Conservation (phyloP, 1,140 invertebrate species). For the Vanessa atalanta region DNA sequence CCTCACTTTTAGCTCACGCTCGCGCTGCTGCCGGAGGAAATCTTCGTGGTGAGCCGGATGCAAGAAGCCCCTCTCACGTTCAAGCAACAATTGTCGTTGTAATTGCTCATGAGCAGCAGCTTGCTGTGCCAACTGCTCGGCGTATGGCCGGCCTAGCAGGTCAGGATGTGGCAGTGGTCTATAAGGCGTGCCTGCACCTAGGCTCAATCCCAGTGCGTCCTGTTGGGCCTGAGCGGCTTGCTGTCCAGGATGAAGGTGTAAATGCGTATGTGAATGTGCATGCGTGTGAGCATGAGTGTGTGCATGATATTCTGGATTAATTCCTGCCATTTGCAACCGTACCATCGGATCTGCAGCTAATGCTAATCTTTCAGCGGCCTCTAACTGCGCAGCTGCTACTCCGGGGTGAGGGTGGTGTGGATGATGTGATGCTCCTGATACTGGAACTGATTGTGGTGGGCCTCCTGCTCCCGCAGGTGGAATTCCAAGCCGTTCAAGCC, state of each 20-base stretch:
- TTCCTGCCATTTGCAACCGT: conserved; percentile 92
- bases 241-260: conserved; percentile 92
- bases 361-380: conserved; percentile 77
- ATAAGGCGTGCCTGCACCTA: conserved; percentile 70
- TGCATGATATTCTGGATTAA: conserved; percentile 89
- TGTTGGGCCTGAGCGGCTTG: conserved; percentile 88
- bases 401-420: conserved; percentile 81
- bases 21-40: conserved; percentile 89
- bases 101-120: conserved; percentile 91
- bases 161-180: conserved; percentile 86
- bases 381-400: conserved; percentile 81
- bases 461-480: conserved; percentile 78
- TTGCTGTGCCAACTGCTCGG: conserved; percentile 91
- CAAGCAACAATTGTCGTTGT: conserved; percentile 91
- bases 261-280: conserved; percentile 94
- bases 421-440: conserved; percentile 67
- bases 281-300: conserved; percentile 91
- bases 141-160: conserved; percentile 89
- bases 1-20: conserved; percentile 91
- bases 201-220: conserved; percentile 78
- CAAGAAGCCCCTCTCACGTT: conserved; percentile 84
- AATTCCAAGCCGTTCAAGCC: conserved; percentile 90
- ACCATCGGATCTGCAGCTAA: conserved; percentile 81
- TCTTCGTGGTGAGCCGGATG: conserved; percentile 90
- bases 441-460: conserved; percentile 79